Evolutionary conservation across 2,888 invertebrate genomes (phyloP).

Genomic region (Octonoba sinensis): DNA sequence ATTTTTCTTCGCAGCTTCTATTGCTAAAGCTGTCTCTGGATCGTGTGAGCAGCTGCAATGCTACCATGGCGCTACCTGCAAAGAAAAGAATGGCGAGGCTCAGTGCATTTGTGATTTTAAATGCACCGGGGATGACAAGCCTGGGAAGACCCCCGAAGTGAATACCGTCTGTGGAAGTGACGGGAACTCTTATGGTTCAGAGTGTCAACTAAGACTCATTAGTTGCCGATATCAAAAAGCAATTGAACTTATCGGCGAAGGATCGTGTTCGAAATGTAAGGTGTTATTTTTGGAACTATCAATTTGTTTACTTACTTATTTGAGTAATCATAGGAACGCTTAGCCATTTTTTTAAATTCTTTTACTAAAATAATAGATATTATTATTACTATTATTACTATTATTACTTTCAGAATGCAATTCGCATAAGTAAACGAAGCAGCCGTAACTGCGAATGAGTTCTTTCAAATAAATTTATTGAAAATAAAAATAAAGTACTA

Average conservation of each 20-base stretch:
- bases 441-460: no score
- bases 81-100: slow-evolving; percentile 79
- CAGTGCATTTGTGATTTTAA: slow-evolving; percentile 83
- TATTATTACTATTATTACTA: no score
- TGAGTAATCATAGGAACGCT: background rate
- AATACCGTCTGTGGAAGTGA: slow-evolving; percentile 83
- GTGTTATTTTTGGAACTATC: background rate
- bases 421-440: no score
- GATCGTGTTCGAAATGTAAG: slow-evolving; percentile 69
- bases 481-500: no score
- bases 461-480: no score
- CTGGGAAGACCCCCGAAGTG: slow-evolving; percentile 29
- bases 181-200: slow-evolving; percentile 84
- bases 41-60: slow-evolving; percentile 82
- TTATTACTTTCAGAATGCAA: no score
- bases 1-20: slow-evolving; percentile 39
- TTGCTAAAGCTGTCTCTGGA: slow-evolving; percentile 67
- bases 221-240: slow-evolving; percentile 84
- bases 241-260: slow-evolving; percentile 78
- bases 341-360: no score
- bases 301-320: background rate
- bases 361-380: no score
- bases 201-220: slow-evolving; percentile 82
- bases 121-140: slow-evolving; percentile 73
- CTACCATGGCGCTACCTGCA: slow-evolving; percentile 85